phyloP scores from a whole-genome alignment of 2,113 vertebrate species.

The Loxodonta africana region DNA sequence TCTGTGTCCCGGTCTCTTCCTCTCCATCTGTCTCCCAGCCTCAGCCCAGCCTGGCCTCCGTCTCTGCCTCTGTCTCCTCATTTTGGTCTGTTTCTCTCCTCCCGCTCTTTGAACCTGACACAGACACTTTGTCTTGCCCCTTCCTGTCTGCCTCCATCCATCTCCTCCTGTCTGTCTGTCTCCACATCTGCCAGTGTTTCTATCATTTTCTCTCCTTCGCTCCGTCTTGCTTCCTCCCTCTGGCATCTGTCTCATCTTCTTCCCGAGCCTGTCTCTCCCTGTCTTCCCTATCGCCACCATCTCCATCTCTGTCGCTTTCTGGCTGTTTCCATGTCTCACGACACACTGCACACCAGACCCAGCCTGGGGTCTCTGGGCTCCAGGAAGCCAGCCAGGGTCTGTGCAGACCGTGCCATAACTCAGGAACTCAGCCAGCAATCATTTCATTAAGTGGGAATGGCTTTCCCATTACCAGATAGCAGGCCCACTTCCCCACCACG shows the following conservation, averaged over 20 bases:
- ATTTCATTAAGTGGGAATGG: slow-evolving; percentile 78
- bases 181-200: background rate
- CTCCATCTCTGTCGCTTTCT: background rate
- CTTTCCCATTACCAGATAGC: slow-evolving; percentile 82
- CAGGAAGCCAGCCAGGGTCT: slow-evolving; percentile 66
- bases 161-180: background rate
- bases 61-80: background rate
- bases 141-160: background rate
- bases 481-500: slow-evolving; percentile 34
- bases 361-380: slow-evolving; percentile 58
- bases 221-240: background rate
- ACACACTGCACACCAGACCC: background rate
- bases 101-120: background rate
- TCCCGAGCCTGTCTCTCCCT: fast-evolving
- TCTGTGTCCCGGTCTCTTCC: background rate
- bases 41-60: background rate
- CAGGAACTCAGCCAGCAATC: slow-evolving; percentile 77
- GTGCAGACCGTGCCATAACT: background rate
- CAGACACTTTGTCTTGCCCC: background rate
- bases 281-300: background rate
- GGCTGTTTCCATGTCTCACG: fast-evolving
- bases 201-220: background rate
- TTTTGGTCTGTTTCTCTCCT: background rate
- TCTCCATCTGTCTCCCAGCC: background rate
- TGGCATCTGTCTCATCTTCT: background rate